Base-by-base conservation (phyloP, 2,888 invertebrate species). In the Cyclophora punctaria region DNA sequence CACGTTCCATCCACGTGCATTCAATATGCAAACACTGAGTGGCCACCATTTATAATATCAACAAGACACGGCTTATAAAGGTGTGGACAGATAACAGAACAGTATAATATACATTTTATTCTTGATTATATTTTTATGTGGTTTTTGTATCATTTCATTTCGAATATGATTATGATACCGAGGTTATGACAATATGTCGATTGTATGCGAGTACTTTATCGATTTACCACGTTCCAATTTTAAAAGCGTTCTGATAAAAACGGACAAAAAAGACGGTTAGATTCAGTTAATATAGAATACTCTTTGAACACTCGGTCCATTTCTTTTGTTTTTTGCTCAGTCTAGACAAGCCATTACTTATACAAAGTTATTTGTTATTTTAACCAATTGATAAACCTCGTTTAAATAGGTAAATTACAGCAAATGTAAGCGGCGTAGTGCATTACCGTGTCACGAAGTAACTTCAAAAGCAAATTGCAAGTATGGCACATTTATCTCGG, bases 401-500 rank as follows among this genome's bases (percentile, higher is more conserved):
- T 78, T 72, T 74, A 73, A 73, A 74, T 71, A 65, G 66, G 65
- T 69, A 74, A 75, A 73, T 75, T 75, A 80, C 75, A 75, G 69
- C 64, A 60, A 60, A 49, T 59, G 58, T 60, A 62, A 63, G 66
- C 59, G 69, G 72, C 69, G 68, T 73, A 80, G 79, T 80, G 80
- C 80, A 80, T 77, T 78, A 74, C 73, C 73, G 64, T 78, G 79
- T 78, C 64, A 63, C 55, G 65, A 60, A 58, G 71, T 67, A 72
- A 82, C 78, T 82, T 82, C 78, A 80, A 80, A 82, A 78, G 80
- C 76, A 75, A 77, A 79, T 78, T 78, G 76, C 78, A 77, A 78
- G 75, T 73, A 73, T 69, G 67, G 66, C 68, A 75, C 74, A 81
- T 82, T 81, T 80, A 81, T 84, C 80, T 79, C 63, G 66, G 64